Percentiles rank a stretch among this genome's conserved stretches.
phyloP scores from a whole-genome alignment of 2,113 vertebrate species.

The Hucho hucho region DNA sequence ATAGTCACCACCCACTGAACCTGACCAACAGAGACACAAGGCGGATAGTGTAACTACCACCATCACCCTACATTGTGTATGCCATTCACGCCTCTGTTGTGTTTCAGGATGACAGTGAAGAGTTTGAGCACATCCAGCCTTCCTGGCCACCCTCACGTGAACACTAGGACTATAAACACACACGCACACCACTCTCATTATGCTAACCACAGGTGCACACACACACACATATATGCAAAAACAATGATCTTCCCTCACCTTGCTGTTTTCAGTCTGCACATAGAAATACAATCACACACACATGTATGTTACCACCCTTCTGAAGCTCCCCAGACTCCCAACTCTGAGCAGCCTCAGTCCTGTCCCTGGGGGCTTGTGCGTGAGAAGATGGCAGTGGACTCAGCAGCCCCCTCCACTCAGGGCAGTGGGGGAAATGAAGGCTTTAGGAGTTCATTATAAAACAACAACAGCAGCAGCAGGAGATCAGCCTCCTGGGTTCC shows the following conservation, averaged over 20 bases:
- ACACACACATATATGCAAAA: conserved; percentile 10
- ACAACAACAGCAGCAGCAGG: conserved; percentile 71
- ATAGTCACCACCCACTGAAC: conserved; percentile 62
- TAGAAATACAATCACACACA: conserved; percentile 28
- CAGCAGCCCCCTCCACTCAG: conserved; percentile 50
- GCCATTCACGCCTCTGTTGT: conserved; percentile 33
- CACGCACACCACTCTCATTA: conserved; percentile 38
- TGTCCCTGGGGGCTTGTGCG: conserved; percentile 69
- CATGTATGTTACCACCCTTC: conserved; percentile 4
- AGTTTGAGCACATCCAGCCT: conserved; percentile 23
- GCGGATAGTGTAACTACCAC: conserved; percentile 52
- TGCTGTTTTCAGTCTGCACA: background rate
- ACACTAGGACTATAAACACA: conserved; percentile 56
- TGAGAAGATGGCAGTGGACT: conserved; percentile 72
- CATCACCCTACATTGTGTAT: conserved; percentile 46
- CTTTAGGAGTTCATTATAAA: conserved; percentile 81
- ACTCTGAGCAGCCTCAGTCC: conserved; percentile 45
- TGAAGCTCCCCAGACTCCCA: conserved; percentile 19
- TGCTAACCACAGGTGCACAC: conserved; percentile 64
- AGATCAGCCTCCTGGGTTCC: conserved; percentile 62
- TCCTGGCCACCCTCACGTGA: conserved; percentile 17
- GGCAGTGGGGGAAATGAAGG: conserved; percentile 78
- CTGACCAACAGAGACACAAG: conserved; percentile 22
- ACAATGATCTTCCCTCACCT: background rate
- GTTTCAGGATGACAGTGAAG: conserved; percentile 35